These are phyloP conservation scores for Rallus limicola DNA, from an alignment of 2,113 vertebrate genomes.

Conservation along the genomic window DNA sequence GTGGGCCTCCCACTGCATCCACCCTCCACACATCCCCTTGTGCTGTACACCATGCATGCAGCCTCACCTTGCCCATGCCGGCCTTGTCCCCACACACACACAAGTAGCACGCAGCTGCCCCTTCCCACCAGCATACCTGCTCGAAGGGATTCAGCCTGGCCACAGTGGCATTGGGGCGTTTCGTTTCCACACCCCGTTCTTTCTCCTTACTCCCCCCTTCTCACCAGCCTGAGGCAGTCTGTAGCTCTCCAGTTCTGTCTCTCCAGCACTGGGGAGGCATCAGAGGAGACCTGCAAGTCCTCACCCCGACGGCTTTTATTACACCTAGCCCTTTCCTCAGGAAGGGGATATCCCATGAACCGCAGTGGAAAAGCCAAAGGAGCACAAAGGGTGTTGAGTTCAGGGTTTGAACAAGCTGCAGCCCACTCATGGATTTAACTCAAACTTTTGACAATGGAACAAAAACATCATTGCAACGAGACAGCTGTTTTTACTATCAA, in stretches of 20 bases:
- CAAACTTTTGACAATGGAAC: constrained; percentile 58
- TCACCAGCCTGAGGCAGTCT: neutral
- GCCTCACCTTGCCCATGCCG: neutral
- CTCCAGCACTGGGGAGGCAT: neutral
- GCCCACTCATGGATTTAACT: constrained; percentile 54
- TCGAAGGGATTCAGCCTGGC: neutral
- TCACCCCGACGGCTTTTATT: neutral
- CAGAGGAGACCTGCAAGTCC: neutral
- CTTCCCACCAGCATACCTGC: neutral
- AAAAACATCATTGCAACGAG: constrained; percentile 52
- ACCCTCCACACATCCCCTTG: neutral
- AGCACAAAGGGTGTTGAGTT: constrained; percentile 47
- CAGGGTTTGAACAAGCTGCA: constrained; percentile 47
- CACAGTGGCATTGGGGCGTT: neutral
- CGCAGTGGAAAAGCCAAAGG: constrained; percentile 42
- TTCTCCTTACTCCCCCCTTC: neutral
- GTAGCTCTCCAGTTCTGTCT: neutral
- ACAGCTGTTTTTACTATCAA: constrained; percentile 66
- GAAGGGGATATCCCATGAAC: constrained; percentile 43
- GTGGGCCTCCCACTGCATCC: fast-evolving
- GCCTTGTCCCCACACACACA: fast-evolving
- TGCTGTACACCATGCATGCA: fast-evolving
- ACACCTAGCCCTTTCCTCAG: constrained; percentile 52
- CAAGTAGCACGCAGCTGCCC: neutral
- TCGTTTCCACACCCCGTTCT: neutral